phyloP scores from a whole-genome alignment of 2,888 invertebrate genomes.

The Fragum whitleyi region DNA sequence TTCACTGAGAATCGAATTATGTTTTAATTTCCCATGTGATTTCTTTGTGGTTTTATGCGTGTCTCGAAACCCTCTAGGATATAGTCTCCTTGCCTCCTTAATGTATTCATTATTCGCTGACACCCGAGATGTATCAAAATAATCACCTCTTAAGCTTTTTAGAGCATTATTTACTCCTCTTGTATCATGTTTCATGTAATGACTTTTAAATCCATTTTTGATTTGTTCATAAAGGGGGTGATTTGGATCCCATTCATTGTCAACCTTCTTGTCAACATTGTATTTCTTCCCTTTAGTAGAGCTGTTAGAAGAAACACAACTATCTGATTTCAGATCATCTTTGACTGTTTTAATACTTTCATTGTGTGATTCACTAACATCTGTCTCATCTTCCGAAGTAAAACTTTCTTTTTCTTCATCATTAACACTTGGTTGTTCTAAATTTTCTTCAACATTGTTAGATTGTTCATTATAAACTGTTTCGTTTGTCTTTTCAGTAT shows the following conservation, averaged over 20 bases:
- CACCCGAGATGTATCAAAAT: constrained; percentile 24
- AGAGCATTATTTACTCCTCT: constrained; percentile 11
- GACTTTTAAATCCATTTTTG: constrained; percentile 38
- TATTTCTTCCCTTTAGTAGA: constrained; percentile 3
- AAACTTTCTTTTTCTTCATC: too few relatives aligned
- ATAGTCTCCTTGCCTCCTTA: constrained; percentile 44
- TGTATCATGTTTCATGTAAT: constrained; percentile 8
- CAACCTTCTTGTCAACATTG: constrained; percentile 32
- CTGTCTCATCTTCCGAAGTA: neutral
- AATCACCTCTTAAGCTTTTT: constrained; percentile 4
- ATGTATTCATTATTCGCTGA: constrained; percentile 43
- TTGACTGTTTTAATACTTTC: neutral
- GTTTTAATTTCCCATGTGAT: neutral
- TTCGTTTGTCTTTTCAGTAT: neutral
- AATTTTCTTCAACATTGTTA: neutral
- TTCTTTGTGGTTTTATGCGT: neutral
- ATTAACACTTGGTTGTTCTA: too few relatives aligned
- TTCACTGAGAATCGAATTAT: neutral
- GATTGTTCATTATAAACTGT: too few relatives aligned
- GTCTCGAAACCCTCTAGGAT: constrained; percentile 31
- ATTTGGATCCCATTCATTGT: constrained; percentile 39
- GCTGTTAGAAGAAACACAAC: neutral
- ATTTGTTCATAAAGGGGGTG: constrained; percentile 46
- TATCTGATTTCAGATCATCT: neutral
- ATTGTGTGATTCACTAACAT: too few relatives aligned